These are phyloP conservation scores for Ips nitidus DNA, from an alignment of 1,140 invertebrate species.

Conservation along the genomic window DNA sequence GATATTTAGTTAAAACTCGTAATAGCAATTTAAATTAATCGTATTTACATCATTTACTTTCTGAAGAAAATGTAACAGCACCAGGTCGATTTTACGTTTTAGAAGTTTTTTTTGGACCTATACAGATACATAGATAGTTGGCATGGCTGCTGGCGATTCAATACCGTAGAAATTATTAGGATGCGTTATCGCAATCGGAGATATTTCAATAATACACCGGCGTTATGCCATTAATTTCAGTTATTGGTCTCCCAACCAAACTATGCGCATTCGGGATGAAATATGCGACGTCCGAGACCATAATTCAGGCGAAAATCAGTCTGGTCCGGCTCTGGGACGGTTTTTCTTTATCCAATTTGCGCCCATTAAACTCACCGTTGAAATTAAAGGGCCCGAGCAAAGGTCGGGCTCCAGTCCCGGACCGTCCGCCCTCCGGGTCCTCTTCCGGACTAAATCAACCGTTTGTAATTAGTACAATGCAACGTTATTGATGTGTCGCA, in stretches of 20 bases:
- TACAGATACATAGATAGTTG: background rate
- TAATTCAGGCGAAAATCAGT: slow-evolving; percentile 49
- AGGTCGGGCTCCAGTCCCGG: slow-evolving; percentile 4
- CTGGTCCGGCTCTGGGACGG: slow-evolving; percentile 28
- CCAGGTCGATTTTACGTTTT: no score
- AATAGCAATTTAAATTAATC: no score
- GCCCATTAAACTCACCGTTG: slow-evolving; percentile 46
- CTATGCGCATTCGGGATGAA: slow-evolving; percentile 50
- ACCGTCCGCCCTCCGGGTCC: slow-evolving; percentile 9
- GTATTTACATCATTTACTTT: no score
- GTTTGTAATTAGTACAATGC: slow-evolving; percentile 50
- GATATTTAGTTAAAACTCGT: no score
- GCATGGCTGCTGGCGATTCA: background rate
- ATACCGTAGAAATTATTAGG: slow-evolving; percentile 4
- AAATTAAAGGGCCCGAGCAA: slow-evolving; percentile 28
- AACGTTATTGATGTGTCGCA: slow-evolving; percentile 49
- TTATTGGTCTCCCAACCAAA: slow-evolving; percentile 47
- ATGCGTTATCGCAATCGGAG: slow-evolving; percentile 7
- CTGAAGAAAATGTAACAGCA: no score
- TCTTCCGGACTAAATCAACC: slow-evolving; percentile 47
- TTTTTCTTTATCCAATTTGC: slow-evolving; percentile 49
- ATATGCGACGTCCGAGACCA: slow-evolving; percentile 47
- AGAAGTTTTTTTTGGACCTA: no score
- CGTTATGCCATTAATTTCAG: slow-evolving; percentile 48
- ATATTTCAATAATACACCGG: slow-evolving; percentile 35